A percentile compares a stretch with the other conserved stretches of the same genome.
These are phyloP conservation scores for Dynastes grantii DNA, from an alignment of 2,888 invertebrate genomes.

Conservation along the genomic window DNA sequence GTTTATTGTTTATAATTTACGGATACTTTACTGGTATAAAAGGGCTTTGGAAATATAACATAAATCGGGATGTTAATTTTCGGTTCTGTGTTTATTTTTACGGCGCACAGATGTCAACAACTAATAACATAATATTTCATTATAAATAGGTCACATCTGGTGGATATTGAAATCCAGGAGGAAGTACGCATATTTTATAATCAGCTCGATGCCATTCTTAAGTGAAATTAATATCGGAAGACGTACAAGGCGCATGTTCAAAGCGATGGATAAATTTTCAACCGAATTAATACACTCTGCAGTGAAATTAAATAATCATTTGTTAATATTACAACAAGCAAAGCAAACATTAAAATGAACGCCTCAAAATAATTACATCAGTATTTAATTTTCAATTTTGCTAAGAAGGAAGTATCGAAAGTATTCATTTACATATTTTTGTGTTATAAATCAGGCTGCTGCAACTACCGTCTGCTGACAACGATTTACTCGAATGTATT, in stretches of 20 bases:
- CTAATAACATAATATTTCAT: conserved; percentile 45
- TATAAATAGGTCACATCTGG: conserved; percentile 49
- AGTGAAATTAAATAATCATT: background rate
- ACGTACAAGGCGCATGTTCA: conserved; percentile 24
- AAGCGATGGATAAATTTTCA: conserved; percentile 33
- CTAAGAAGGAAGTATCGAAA: no score
- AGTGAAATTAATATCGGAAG: conserved; percentile 50
- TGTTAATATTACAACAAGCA: background rate
- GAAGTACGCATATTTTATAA: conserved; percentile 49
- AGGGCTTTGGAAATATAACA: no score
- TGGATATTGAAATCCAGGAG: conserved; percentile 46
- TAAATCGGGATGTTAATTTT: no score
- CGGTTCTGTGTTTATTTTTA: conserved; percentile 2
- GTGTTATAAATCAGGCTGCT: no score
- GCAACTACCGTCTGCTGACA: no score
- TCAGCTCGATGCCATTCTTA: conserved; percentile 43
- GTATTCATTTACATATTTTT: no score
- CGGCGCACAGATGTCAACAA: conserved; percentile 30
- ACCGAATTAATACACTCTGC: conserved; percentile 20
- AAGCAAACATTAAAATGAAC: no score
- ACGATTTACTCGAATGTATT: background rate
- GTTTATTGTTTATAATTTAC: no score
- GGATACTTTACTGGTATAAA: no score
- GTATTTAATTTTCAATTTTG: no score
- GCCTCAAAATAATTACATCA: no score